phyloP scores from a whole-genome alignment of 2,888 invertebrate species.

The Dysmachus trigonus region DNA sequence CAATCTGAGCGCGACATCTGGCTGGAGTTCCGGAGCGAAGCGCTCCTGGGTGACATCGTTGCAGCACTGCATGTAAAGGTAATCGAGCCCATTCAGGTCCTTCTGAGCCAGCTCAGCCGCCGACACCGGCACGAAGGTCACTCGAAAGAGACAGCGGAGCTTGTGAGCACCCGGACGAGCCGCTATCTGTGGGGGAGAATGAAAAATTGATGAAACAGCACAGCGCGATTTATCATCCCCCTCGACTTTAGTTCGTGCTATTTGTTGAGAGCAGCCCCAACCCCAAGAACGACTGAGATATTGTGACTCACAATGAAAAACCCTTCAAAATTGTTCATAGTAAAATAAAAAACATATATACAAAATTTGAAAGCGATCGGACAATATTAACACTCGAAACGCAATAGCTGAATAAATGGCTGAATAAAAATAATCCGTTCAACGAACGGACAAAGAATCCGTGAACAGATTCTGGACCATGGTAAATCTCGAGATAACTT shows the following conservation, averaged over 20 bases:
- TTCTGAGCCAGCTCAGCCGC: constrained; percentile 83
- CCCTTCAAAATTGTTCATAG: too few species aligned
- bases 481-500: too few species aligned
- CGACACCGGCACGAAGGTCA: constrained; percentile 88
- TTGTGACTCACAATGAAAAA: too few species aligned
- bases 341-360: too few species aligned
- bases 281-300: not conserved
- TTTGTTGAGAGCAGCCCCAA: not conserved
- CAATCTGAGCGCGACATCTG: constrained; percentile 85
- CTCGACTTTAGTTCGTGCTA: not conserved
- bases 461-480: too few species aligned
- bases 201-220: constrained; percentile 40
- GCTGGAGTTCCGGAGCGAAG: constrained; percentile 88
- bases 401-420: too few species aligned
- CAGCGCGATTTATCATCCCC: not conserved
- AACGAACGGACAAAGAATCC: too few species aligned
- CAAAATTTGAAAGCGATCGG: too few species aligned
- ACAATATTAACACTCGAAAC: too few species aligned
- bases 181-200: constrained; percentile 74
- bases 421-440: too few species aligned
- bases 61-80: constrained; percentile 89
- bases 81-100: constrained; percentile 87
- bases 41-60: constrained; percentile 93
- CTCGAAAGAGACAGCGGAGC: constrained; percentile 86
- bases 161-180: constrained; percentile 90